These are phyloP conservation scores for Erythrocebus patas DNA, from an alignment of 2,113 vertebrate species.

Conservation along the genomic window DNA sequence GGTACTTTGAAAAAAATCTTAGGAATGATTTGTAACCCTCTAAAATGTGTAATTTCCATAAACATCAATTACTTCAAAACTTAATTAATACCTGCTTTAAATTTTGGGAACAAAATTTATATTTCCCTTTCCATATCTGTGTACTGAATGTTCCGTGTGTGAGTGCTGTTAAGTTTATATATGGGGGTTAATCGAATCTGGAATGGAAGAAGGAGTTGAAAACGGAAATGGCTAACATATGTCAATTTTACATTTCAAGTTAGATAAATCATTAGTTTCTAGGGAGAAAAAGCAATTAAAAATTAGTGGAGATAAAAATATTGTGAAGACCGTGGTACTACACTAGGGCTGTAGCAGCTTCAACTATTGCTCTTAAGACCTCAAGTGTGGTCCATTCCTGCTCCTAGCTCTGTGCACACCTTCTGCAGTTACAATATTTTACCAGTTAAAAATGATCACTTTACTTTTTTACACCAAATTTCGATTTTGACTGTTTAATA, in stretches of 20 bases:
- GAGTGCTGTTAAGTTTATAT: not conserved
- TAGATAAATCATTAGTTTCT: not conserved
- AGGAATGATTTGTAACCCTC: not conserved
- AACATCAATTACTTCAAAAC: not conserved
- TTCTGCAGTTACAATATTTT: not conserved
- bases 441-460: not conserved
- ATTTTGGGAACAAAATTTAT: not conserved
- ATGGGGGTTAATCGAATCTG: not conserved
- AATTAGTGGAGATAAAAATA: not conserved
- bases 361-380: not conserved
- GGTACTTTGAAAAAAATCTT: not conserved
- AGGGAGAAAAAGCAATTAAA: not conserved
- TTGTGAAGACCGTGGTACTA: not conserved
- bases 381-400: not conserved
- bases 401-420: not conserved
- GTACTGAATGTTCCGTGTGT: not conserved
- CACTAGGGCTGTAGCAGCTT: not conserved
- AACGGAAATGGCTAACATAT: not conserved
- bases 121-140: not conserved
- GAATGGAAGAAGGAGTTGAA: not conserved
- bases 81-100: not conserved
- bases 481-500: not conserved
- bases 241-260: slow-evolving; percentile 12
- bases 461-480: not conserved
- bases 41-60: not conserved